These are phyloP conservation scores for Elanoides forficatus DNA, from an alignment of 2,113 vertebrate species.

Conservation along the genomic window DNA sequence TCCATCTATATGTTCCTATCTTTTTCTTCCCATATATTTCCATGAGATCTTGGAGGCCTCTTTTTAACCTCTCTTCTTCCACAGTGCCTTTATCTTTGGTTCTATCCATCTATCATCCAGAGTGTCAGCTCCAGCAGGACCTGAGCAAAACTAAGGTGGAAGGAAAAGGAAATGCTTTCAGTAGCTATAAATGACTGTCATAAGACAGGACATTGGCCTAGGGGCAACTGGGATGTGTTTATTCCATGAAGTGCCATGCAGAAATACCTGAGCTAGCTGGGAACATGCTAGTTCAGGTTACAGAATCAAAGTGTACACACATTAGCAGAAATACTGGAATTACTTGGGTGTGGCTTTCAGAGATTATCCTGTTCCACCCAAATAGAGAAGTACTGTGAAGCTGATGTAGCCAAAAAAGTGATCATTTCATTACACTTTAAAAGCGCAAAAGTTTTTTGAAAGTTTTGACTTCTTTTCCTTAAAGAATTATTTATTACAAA, in stretches of 20 bases:
- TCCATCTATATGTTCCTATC: neutral
- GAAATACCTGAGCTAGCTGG: conserved; percentile 27
- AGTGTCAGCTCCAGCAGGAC: neutral
- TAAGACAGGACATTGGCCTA: neutral
- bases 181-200: neutral
- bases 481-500: neutral
- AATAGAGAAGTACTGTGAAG: neutral
- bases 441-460: neutral
- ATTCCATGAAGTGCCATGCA: neutral
- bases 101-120: neutral
- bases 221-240: neutral
- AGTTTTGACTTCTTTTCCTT: neutral
- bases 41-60: neutral
- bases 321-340: conserved; percentile 59
- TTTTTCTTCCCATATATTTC: neutral
- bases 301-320: conserved; percentile 12
- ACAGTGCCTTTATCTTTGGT: neutral
- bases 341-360: conserved; percentile 37
- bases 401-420: neutral
- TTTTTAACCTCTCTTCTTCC: neutral
- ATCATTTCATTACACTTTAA: neutral
- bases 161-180: neutral
- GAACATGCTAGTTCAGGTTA: conserved; percentile 57
- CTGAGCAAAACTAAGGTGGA: neutral
- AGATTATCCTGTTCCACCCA: conserved; percentile 47